Percentiles rank a stretch among this genome's conserved stretches.
Evolutionary conservation across 35 echinoderm and acorn worm species (phyloP).

Genomic region (Ophiothrix spiculata): DNA sequence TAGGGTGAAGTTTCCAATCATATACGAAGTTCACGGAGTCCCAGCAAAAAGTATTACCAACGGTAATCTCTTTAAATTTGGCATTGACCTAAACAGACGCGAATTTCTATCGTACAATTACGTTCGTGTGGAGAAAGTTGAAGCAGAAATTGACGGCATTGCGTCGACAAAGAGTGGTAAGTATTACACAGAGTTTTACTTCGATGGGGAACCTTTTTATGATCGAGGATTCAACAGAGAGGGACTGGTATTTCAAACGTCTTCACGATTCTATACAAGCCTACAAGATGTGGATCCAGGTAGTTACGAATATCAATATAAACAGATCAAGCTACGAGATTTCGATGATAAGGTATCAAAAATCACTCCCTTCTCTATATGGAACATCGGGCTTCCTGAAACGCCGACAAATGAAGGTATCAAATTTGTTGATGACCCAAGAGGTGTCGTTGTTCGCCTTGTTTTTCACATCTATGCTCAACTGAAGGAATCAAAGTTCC

Average conservation of each 20-base stretch:
- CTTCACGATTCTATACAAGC: slow-evolving; percentile 15
- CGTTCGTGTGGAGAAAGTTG: neutral
- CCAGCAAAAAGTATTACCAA: neutral
- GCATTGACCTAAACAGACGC: neutral
- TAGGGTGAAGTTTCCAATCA: neutral
- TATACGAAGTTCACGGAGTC: slow-evolving; percentile 20
- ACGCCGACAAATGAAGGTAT: slow-evolving; percentile 16
- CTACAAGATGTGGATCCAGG: neutral
- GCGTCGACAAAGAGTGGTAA: slow-evolving; percentile 20
- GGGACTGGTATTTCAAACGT: neutral
- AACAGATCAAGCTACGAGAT: neutral
- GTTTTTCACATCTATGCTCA: too few relatives aligned
- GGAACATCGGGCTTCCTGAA: neutral
- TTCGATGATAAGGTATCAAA: slow-evolving; percentile 7
- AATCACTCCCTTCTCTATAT: slow-evolving; percentile 22
- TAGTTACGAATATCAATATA: neutral
- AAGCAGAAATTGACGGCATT: slow-evolving; percentile 3
- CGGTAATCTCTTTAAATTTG: neutral
- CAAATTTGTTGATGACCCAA: neutral
- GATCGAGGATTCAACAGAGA: slow-evolving; percentile 26
- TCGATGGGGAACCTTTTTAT: slow-evolving; percentile 16
- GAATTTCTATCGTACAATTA: slow-evolving; percentile 24
- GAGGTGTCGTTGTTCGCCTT: slow-evolving; percentile 17
- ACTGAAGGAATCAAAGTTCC: too few relatives aligned
- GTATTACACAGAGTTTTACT: slow-evolving; percentile 12